Base-by-base conservation (phyloP, 2,797 vertebrate genomes). In the Cephalopachus bancanus region DNA sequence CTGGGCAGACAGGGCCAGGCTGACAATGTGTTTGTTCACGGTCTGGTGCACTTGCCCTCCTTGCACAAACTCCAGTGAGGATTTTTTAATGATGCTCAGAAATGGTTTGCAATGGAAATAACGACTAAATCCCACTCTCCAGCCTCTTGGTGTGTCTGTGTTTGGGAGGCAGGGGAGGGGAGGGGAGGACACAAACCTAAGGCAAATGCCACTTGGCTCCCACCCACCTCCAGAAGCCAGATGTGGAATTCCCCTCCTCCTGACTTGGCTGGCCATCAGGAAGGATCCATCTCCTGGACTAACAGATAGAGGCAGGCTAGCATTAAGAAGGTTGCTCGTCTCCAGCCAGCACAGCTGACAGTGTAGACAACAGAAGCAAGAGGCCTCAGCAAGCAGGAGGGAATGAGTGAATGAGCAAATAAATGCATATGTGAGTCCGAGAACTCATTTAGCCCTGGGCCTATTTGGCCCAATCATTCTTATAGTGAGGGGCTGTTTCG, bases 81-180 rank as follows among this genome's bases (percentile, higher is more conserved):
- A 65, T 74, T 95, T 74, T 74, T 84, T 53, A 91, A 33, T n/a
- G 79, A 78, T 83, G 79, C 83, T 91, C 64, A 69, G 91, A 94
- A 84, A 75, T 37, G 55, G 53, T 74, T 81, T 84, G 72, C 59
- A 65, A 55, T 59, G 78, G 67, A 95, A 94, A 87, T 67, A 75
- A 57, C 53, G 10, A 1, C 44, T 24, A 10, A 22, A 53, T 71
- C 71, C 30, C 83, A 24, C 4, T 20, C 28, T 67, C 26, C 55
- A 87, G 75, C 24, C 60, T 90, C 83, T 81, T 19, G 19, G 37
- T 9, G 6, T 7, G 15, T 65, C 49, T 57, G 51, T 30, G 57
- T 53, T 44, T 30, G 44, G 64, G 44, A 44, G 44, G 44, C 44
- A 19, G 57, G 9, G 16, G 20, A 4, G 16, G 60, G 22, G 9